Percentiles rank a stretch among this genome's conserved stretches.
Evolutionary conservation across 2,797 vertebrate species (phyloP).

Genomic region (Labeo calbasu): DNA sequence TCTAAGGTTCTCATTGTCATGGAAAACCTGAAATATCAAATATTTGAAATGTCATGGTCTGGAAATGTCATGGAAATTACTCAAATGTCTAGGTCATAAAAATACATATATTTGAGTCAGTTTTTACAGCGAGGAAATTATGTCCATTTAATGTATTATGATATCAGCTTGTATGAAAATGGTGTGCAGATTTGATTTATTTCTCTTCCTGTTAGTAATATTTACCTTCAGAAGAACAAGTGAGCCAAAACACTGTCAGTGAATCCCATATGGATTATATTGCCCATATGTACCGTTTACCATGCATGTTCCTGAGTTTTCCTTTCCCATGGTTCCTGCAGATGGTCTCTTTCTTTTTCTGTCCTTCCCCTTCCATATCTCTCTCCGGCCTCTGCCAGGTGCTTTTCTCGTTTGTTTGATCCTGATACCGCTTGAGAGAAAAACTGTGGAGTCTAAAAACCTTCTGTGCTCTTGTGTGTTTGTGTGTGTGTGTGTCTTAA

Average conservation of each 20-base stretch:
- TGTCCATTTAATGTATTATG: background rate
- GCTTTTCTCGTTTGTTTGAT: constrained; percentile 27
- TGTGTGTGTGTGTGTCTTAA: constrained; percentile 22
- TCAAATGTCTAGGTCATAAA: background rate
- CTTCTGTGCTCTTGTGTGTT: constrained; percentile 10
- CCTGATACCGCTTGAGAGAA: constrained; percentile 30
- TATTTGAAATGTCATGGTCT: background rate
- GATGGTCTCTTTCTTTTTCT: constrained; percentile 37
- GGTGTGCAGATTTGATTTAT: background rate
- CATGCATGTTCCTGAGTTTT: constrained; percentile 18
- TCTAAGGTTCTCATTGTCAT: background rate
- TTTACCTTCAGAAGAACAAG: constrained; percentile 8
- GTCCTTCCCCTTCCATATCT: constrained; percentile 37
- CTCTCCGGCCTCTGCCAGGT: constrained; percentile 31
- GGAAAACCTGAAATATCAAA: background rate
- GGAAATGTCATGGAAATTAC: background rate
- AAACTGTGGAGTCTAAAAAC: constrained; percentile 16
- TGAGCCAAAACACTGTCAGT: constrained; percentile 2
- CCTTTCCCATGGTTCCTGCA: constrained; percentile 35
- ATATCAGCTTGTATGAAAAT: background rate
- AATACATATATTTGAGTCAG: background rate
- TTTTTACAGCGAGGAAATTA: background rate
- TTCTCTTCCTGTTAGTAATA: constrained; percentile 1
- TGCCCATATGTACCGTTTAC: constrained; percentile 15
- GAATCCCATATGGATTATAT: constrained; percentile 19